Evolutionary conservation across 2,113 vertebrate species (phyloP).

Genomic region (Neogobius melanostomus): DNA sequence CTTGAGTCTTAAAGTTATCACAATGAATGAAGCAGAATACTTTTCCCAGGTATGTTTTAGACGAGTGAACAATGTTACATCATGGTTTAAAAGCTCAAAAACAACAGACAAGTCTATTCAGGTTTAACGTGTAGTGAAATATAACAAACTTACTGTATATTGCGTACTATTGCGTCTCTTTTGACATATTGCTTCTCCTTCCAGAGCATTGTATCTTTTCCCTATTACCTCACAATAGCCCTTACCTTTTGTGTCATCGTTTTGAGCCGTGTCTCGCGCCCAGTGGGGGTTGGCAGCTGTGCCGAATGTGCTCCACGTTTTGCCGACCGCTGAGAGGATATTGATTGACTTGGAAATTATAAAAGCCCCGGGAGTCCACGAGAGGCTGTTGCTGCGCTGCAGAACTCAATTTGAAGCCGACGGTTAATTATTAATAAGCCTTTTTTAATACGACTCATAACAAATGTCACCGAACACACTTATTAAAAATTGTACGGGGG

Average conservation of each 20-base stretch:
- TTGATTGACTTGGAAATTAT: slow-evolving; percentile 59
- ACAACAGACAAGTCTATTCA: too few species aligned
- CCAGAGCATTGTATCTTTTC: slow-evolving; percentile 14
- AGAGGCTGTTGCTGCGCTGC: slow-evolving; percentile 34
- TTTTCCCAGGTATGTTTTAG: too few species aligned
- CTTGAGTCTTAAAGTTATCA: too few species aligned
- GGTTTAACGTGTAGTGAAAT: too few species aligned
- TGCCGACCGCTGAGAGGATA: slow-evolving; percentile 48
- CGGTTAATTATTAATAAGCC: slow-evolving; percentile 28
- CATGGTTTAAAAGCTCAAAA: too few species aligned
- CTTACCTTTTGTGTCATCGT: slow-evolving; percentile 8
- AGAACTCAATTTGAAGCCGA: slow-evolving; percentile 18
- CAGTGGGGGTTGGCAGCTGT: slow-evolving; percentile 34
- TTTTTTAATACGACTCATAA: slow-evolving; percentile 9
- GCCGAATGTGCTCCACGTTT: slow-evolving; percentile 41
- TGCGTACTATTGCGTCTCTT: too few species aligned
- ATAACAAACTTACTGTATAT: too few species aligned
- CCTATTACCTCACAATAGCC: background rate
- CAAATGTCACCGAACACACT: slow-evolving; percentile 4
- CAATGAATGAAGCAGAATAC: too few species aligned
- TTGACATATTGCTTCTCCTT: background rate
- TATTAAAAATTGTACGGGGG: background rate
- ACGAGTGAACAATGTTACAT: too few species aligned
- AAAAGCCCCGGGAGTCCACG: slow-evolving; percentile 37
- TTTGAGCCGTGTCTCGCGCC: slow-evolving; percentile 1